These are phyloP conservation scores for Nibea coibor DNA, from an alignment of 2,113 vertebrate genomes.

Conservation along the genomic window DNA sequence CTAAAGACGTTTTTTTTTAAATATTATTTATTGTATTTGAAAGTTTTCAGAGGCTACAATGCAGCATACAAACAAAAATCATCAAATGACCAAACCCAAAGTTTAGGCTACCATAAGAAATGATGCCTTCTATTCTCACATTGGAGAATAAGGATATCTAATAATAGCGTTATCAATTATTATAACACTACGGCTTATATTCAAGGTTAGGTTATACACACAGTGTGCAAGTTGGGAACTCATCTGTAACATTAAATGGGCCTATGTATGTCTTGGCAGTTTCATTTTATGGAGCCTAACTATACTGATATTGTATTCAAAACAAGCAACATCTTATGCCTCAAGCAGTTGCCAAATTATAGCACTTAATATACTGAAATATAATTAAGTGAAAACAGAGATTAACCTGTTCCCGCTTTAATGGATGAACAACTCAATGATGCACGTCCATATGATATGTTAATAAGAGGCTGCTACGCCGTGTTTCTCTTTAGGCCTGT, in stretches of 20 bases:
- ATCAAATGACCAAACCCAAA: neutral
- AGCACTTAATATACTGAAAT: constrained; percentile 24
- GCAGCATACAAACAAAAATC: neutral
- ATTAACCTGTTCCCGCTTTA: constrained; percentile 30
- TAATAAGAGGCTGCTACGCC: constrained; percentile 28
- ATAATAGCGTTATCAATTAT: constrained; percentile 4
- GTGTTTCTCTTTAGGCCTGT: neutral
- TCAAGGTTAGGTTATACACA: constrained; percentile 21
- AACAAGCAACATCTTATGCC: constrained; percentile 23
- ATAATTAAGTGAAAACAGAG: constrained; percentile 47
- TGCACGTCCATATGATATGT: constrained; percentile 8
- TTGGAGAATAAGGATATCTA: neutral
- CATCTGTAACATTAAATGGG: constrained; percentile 9
- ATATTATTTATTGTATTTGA: no score
- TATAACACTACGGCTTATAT: neutral
- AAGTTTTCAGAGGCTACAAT: neutral
- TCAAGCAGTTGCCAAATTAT: constrained; percentile 27
- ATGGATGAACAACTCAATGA: constrained; percentile 29
- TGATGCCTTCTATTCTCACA: neutral
- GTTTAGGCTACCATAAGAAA: neutral
- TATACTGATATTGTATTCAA: constrained; percentile 35
- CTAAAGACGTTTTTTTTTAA: no score
- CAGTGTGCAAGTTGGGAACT: neutral
- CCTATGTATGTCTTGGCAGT: neutral
- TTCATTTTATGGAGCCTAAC: constrained; percentile 8